Evolutionary conservation across 2,888 invertebrate genomes (phyloP), one percentile per base, ranked within the genome.

Genomic region (Philhelius pedissequus): DNA sequence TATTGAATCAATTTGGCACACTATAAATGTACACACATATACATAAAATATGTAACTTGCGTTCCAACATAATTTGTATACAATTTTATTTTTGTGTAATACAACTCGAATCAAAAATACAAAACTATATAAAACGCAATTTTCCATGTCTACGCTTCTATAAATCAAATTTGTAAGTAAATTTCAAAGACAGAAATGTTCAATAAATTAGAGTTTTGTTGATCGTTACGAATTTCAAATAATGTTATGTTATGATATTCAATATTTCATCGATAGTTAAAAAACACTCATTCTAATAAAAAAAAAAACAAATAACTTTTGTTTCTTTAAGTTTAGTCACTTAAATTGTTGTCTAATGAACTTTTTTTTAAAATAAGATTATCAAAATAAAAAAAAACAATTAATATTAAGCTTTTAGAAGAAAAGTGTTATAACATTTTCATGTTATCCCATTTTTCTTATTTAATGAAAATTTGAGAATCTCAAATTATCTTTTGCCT

Each of bases 151-250:
- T 76, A 56, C 84, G 80, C 84, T 84, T 76, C 80, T 84, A 54
- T 80, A 62, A 62, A 79, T 45, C 80, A 83, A 82, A 89, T 90
- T 89, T 89, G 89, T 89, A 89, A 89, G 89, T 89, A 89, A 89
- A 87, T 86, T 87, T 89, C 87, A 86, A 86, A 71, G 87, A 81
- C 52, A 77, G 64, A 78, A 73, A 56, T 71, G 6, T 60, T 76
- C 52, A 62, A 79, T 71, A 52, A 77, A 66, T 58, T 86, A 81
- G 75, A 80, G 70, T 79, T 86, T 86, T 66, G 43, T 76, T 73
- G 40, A 69, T 69, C 74, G 77, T 82, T 82, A 66, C 20, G 64
- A 60, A 68, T 68, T 38, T 66, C 2, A 45, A 27, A 60, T n/a
- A 38, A 62, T 50, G 48, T 60, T 76, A 60, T 54, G 54, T 54